A percentile compares a stretch with the other conserved stretches of the same genome.
phyloP scores from a whole-genome alignment of 2,797 vertebrate species.

The Nannoperca australis region DNA sequence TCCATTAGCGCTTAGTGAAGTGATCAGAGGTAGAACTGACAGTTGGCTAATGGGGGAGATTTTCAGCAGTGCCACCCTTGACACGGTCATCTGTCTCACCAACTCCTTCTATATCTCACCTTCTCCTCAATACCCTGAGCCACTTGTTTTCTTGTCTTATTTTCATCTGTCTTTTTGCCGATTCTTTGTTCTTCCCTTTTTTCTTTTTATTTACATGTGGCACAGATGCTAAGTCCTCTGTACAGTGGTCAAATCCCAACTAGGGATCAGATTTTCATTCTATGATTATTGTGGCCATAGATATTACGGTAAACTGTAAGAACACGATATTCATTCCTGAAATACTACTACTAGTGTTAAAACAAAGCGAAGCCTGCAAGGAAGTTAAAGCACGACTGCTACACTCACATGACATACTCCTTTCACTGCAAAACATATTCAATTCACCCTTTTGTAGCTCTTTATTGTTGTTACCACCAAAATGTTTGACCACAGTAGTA shows the following conservation, averaged over 20 bases:
- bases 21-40: constrained; percentile 79
- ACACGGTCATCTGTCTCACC: constrained; percentile 43
- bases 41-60: constrained; percentile 69
- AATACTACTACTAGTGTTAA: not conserved
- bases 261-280: not conserved
- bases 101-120: constrained; percentile 31
- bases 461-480: not conserved
- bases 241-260: not conserved
- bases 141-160: constrained; percentile 25
- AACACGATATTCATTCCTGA: not conserved
- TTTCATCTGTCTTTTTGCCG: not conserved
- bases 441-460: constrained; percentile 20
- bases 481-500: not conserved
- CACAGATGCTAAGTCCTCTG: not conserved
- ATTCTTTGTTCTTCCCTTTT: constrained; percentile 1
- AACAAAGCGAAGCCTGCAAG: not conserved
- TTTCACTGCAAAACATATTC: constrained; percentile 10
- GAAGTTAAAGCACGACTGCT: constrained; percentile 4
- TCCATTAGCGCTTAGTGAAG: constrained; percentile 70
- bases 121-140: constrained; percentile 11
- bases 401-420: constrained; percentile 4
- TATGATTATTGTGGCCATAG: not conserved
- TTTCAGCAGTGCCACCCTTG: constrained; percentile 49
- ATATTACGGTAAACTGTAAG: not conserved
- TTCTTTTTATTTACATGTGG: not conserved